Base-by-base conservation (phyloP, 2,113 vertebrate genomes). In the Corythaixoides concolor region DNA sequence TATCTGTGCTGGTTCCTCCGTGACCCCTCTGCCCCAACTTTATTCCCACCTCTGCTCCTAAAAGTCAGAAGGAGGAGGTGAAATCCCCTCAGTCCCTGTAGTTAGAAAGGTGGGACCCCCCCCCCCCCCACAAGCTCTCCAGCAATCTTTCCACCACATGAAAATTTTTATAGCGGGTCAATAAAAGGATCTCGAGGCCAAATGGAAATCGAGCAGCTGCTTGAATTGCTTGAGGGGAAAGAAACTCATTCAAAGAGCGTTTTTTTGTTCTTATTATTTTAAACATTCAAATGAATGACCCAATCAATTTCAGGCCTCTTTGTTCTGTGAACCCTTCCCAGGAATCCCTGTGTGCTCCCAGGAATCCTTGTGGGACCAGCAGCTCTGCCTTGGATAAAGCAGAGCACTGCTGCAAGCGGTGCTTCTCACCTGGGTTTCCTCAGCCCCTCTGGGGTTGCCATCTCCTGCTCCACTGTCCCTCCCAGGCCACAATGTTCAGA, bases 161-260 rank as follows among this genome's bases (percentile, higher is more conserved):
- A 59, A 87, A 87, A 95, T 92, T 95, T 79, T 91, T 69, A 87
- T 32, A 93, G 74, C 37, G 17, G 60, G 78, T 96, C 92, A 85
- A 88, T 92, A 89, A 78, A 94, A 94, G 74, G 53, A 95, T 95
- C 95, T 95, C 15, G 17, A 92, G 89, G 95, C 91, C 89, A 95
- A 97, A 93, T 93, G 90, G 80, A 97, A 95, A 96, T 95, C 0
- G 27, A 92, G 92, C 96, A 73, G 89, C 70, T 88, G 92, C 69
- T 37, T 88, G 83, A 92, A 95, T 69, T 89, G 92, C 81, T 89
- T 39, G 76, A 87, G 70, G 86, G 84, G 49, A 85, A 94, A 95
- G 69, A 88, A 95, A 89, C 73, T 41, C 62, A 88, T 87, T 85
- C 77, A 92, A 82, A 85, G 90, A 73, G n/a, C 17, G 32, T 47